Evolutionary conservation across 2,113 vertebrate species (phyloP).

Genomic region (human): DNA sequence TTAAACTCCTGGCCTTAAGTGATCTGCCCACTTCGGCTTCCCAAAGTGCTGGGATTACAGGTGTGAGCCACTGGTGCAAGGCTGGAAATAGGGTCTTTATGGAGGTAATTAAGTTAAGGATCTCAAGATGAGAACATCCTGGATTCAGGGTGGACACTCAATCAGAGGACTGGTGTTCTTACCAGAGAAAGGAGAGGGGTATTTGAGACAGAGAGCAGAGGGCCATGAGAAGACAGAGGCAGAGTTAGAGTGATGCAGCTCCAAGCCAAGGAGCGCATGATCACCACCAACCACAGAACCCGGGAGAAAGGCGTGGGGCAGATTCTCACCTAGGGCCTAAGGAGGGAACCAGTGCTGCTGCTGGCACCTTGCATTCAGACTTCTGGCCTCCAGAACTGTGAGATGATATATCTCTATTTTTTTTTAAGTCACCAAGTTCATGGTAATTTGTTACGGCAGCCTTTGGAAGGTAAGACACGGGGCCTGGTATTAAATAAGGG

Average conservation of each 20-base stretch:
- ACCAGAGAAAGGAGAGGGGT: background rate
- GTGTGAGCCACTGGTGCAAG: too few relatives aligned
- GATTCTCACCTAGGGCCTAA: background rate
- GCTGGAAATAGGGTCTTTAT: background rate
- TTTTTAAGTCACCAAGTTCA: background rate
- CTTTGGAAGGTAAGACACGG: background rate
- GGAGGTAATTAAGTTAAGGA: background rate
- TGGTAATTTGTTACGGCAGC: background rate
- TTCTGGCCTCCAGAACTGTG: background rate
- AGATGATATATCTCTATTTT: background rate
- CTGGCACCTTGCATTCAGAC: background rate
- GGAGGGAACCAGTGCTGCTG: background rate
- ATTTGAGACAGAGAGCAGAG: background rate
- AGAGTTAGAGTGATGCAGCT: background rate
- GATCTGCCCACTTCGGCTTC: too few relatives aligned
- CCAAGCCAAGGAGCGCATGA: accelerated
- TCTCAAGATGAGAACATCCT: background rate
- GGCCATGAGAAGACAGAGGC: background rate
- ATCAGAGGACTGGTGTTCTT: background rate
- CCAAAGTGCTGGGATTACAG: too few relatives aligned
- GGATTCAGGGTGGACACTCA: background rate
- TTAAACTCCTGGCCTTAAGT: too few relatives aligned
- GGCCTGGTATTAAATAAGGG: background rate
- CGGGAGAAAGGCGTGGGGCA: background rate
- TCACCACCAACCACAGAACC: background rate